Evolutionary conservation across 1,140 invertebrate genomes (phyloP).

Genomic region (Ectropis grisescens): DNA sequence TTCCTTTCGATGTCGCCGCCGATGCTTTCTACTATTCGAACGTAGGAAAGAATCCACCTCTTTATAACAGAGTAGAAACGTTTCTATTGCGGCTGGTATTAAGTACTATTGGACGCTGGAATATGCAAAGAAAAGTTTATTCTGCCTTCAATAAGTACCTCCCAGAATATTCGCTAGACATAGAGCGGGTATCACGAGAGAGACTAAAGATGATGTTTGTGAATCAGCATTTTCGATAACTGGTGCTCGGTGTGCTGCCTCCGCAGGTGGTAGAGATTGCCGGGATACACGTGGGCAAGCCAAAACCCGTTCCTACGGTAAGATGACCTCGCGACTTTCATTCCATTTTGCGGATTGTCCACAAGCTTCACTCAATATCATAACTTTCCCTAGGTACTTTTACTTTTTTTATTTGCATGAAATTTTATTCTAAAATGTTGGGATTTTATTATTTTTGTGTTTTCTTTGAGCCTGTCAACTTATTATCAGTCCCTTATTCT

Average conservation of each 20-base stretch:
- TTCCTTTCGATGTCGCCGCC: slow-evolving; percentile 28
- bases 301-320: slow-evolving; percentile 34
- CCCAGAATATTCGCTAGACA: slow-evolving; percentile 60
- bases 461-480: too few relatives aligned
- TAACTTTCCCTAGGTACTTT: too few relatives aligned
- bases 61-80: slow-evolving; percentile 41
- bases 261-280: slow-evolving; percentile 62
- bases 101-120: slow-evolving; percentile 15
- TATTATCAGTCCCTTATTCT: too few relatives aligned
- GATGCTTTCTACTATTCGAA: slow-evolving; percentile 47
- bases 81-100: slow-evolving; percentile 24
- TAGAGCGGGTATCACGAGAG: slow-evolving; percentile 64
- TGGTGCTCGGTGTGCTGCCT: slow-evolving; percentile 65
- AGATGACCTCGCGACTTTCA: too few relatives aligned
- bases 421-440: too few relatives aligned
- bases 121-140: slow-evolving; percentile 28
- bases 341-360: too few relatives aligned
- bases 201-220: slow-evolving; percentile 74
- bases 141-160: slow-evolving; percentile 59
- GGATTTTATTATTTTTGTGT: too few relatives aligned
- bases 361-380: too few relatives aligned
- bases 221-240: slow-evolving; percentile 75
- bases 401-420: too few relatives aligned
- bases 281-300: slow-evolving; percentile 20
- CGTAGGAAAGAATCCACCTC: slow-evolving; percentile 63